Conservation (phyloP, 2,797 vertebrate genomes). For the Ceyx erithaca region DNA sequence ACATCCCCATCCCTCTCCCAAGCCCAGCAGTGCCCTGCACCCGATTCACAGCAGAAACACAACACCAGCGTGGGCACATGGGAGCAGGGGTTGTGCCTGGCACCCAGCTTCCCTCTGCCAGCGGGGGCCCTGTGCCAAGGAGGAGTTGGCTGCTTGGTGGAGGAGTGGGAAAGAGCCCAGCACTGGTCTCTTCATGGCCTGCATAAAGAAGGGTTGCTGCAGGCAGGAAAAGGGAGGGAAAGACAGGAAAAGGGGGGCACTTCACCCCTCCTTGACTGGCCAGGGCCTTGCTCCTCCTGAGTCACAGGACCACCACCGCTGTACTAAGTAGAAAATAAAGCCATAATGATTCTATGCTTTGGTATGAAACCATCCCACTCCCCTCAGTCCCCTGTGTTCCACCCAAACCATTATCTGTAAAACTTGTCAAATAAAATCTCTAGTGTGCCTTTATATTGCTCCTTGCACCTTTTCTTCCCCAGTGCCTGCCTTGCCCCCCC, state of each 20-base stretch:
- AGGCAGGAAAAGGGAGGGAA: slow-evolving; percentile 9
- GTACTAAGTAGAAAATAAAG: slow-evolving; percentile 65
- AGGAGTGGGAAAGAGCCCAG: slow-evolving; percentile 32
- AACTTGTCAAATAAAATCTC: slow-evolving; percentile 19
- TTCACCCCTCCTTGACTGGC: slow-evolving; percentile 5
- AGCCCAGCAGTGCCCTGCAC: slow-evolving; percentile 18
- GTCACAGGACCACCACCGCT: not conserved
- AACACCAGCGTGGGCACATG: slow-evolving; percentile 22
- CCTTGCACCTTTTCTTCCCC: not conserved
- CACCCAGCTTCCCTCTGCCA: slow-evolving; percentile 17
- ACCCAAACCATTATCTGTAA: not conserved
- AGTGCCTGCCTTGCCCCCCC: not conserved
- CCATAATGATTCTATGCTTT: slow-evolving; percentile 61
- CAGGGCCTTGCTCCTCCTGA: not conserved
- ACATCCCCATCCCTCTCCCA: not conserved
- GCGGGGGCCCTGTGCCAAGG: not conserved
- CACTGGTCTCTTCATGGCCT: slow-evolving; percentile 16
- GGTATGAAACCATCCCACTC: slow-evolving; percentile 47
- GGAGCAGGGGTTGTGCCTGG: not conserved
- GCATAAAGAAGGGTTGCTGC: not conserved
- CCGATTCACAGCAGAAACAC: slow-evolving; percentile 33
- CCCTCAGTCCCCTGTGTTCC: not conserved
- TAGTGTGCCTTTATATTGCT: not conserved
- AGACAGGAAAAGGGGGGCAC: not conserved
- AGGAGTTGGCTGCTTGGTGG: not conserved